Percentiles rank a stretch among this genome's conserved stretches.
Evolutionary conservation across 2,888 invertebrate species (phyloP).

Genomic region (Drosophila parthenogenetica): DNA sequence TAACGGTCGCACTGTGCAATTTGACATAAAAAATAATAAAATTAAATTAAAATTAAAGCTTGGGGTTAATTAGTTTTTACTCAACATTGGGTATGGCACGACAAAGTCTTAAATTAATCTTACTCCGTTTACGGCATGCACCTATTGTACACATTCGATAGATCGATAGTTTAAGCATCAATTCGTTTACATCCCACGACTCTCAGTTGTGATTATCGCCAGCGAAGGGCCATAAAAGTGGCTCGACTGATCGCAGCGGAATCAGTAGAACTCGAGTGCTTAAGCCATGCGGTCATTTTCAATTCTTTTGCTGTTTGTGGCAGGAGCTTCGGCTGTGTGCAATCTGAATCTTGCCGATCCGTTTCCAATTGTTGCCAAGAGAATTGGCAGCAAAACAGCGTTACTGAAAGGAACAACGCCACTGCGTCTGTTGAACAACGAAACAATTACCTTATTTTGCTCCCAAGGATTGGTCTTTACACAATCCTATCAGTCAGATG

Average conservation of each 20-base stretch:
- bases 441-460: constrained; percentile 37
- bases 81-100: no score
- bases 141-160: not conserved
- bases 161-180: not conserved
- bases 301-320: constrained; percentile 8
- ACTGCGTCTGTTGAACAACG: constrained; percentile 15
- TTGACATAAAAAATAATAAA: no score
- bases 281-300: constrained; percentile 9
- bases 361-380: constrained; percentile 38
- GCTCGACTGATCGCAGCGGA: not conserved
- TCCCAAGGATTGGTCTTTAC: not conserved
- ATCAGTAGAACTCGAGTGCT: constrained; percentile 27
- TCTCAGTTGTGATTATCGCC: not conserved
- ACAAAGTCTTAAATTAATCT: no score
- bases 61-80: no score
- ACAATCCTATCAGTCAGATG: not conserved
- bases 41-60: no score
- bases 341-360: not conserved
- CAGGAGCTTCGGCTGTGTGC: constrained; percentile 8
- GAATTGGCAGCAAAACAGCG: constrained; percentile 43
- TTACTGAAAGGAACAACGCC: constrained; percentile 4
- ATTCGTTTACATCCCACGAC: not conserved
- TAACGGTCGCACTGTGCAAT: no score
- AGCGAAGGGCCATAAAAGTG: not conserved
- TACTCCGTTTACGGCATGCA: no score